Evolutionary conservation across 2,888 invertebrate genomes (phyloP), one percentile per base, ranked within the genome.

Genomic region (Callimorpha dominula): DNA sequence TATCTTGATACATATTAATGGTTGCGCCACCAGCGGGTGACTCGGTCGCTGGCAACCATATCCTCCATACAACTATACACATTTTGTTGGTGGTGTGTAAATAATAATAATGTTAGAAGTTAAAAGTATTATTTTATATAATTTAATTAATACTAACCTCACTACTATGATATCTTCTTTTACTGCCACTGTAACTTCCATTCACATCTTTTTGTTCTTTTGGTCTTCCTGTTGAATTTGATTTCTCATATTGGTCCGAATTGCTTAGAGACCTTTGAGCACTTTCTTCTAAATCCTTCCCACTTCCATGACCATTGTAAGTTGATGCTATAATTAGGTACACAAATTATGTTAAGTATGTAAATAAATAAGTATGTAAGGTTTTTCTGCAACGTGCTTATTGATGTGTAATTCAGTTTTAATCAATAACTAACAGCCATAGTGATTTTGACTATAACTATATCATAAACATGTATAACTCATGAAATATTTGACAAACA

Each of bases 121-220:
- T 14, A 14, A 52, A 7, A 12, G 12, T 15, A 14, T 2, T 50
- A 50, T 15, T 50, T 11, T 20, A 7, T 60, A 57, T 12, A 20
- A 4, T 20, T 20, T 31, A 60, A 12, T 60, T 14, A 15, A 60
- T 60, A 87, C 89, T 84, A 72, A 95, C 95, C 93, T 95, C 95
- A 89, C 93, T 94, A 78, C 93, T 94, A 49, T 92, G 89, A 83
- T 92, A 87, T 87, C 90, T 92, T 78, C 93, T 89, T 82, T 94
- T 95, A 74, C 77, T 85, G 42, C 90, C 88, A 81, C 91, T 91
- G 78, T 90, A 83, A 77, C 91, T 87, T 17, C 95, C 95, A 88
- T 95, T 95, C 42, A 87, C 80, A 78, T 91, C 88, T 71, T 82
- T 78, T 54, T 88, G 79, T 65, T 87, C 83, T 82, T 85, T 83